A percentile compares a stretch with the other conserved stretches of the same genome.
phyloP scores from a whole-genome alignment of 2,888 invertebrate genomes.

The Bombylius discolor region DNA sequence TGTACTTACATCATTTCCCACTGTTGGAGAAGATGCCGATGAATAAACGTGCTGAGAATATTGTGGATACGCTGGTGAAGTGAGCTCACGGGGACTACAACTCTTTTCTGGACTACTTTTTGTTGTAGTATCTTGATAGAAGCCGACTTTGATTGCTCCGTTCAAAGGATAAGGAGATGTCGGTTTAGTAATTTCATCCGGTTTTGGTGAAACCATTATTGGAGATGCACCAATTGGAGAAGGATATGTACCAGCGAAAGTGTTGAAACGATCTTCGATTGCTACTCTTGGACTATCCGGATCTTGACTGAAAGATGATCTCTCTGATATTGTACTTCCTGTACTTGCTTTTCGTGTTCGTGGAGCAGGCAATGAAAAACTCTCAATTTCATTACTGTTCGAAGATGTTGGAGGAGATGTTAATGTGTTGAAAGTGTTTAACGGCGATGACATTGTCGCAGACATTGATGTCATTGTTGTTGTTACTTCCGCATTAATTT shows the following conservation, averaged over 20 bases:
- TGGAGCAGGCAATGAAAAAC: constrained; percentile 31
- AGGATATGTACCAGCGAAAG: constrained; percentile 58
- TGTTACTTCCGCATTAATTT: constrained; percentile 4
- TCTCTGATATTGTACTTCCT: constrained; percentile 65
- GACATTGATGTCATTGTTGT: constrained; percentile 8
- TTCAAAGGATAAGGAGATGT: constrained; percentile 57
- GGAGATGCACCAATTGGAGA: constrained; percentile 63
- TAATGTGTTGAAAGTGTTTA: constrained; percentile 24
- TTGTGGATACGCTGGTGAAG: constrained; percentile 42
- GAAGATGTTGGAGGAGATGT: constrained; percentile 14
- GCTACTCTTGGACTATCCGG: constrained; percentile 57
- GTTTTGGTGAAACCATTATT: constrained; percentile 56
- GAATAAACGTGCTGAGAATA: constrained; percentile 48
- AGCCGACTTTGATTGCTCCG: constrained; percentile 73
- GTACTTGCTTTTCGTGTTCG: constrained; percentile 61
- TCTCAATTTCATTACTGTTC: constrained; percentile 16
- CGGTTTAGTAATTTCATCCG: constrained; percentile 52
- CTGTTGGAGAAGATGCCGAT: constrained; percentile 42
- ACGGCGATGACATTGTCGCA: constrained; percentile 13
- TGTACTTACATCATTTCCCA: constrained; percentile 32
- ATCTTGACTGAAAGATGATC: constrained; percentile 66
- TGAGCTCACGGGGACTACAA: constrained; percentile 64
- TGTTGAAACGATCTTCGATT: constrained; percentile 44
- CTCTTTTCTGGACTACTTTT: constrained; percentile 76
- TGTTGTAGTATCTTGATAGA: constrained; percentile 77